Evolutionary conservation across 2,888 invertebrate species (phyloP), one percentile per base, ranked within the genome.

Genomic region (Tineola bisselliella): DNA sequence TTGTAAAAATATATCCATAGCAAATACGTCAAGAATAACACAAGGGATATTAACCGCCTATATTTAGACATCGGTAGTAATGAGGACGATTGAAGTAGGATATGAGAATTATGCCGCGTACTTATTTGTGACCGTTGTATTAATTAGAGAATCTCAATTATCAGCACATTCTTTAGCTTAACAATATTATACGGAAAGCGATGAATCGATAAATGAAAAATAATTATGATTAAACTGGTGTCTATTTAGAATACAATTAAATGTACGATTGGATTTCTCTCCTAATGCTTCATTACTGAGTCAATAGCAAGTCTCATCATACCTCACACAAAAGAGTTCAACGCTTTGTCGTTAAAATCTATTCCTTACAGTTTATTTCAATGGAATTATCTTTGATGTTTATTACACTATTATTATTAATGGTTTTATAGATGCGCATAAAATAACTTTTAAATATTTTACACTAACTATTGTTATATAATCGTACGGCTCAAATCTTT

Each of bases 291-390:
- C 38, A 38, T 38, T 25, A 25, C 25, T 2, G 25, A 25, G 4
- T n/a, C n/a, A n/a, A 6, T 25, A 25, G 25, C 25, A 6, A 25
- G 6, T 2, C 25, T 25, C 25, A 25, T 25, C 25, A 25, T 4
- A 25, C 6, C 44, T 15, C 62, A 62, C 66, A 65, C 63, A 67
- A 67, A 68, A 70, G 70, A 69, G 66, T 64, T 70, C 66, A 71
- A 70, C 70, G 68, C 43, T 43, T n/a, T 12, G 38, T 48, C 48
- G 48, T 48, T 48, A 48, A 48, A 48, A 12, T 38, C 38, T 25
- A 38, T 38, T 38, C 38, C 38, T 25, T 25, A 4, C 2, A 2
- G 25, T 25, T 25, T 25, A 25, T 25, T 25, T 25, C 25, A 25
- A 25, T 25, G 25, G 25, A 25, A 25, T 25, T 25, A 25, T 25